Base-by-base conservation (phyloP, 2,888 invertebrate species). In the Xanthia icteritia region DNA sequence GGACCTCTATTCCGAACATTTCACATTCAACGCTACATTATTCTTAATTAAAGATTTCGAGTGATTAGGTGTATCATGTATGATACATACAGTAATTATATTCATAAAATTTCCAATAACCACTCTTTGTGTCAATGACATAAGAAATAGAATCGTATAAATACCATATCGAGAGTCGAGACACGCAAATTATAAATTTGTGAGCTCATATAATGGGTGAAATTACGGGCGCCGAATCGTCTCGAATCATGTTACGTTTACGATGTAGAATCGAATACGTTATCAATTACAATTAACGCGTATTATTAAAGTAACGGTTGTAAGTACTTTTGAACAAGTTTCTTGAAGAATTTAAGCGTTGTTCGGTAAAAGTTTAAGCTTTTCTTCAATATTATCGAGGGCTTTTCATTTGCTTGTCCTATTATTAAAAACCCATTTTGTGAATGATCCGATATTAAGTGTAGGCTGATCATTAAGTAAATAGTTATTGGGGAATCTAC, bases 231-330 rank as follows among this genome's bases (percentile, higher is more conserved):
- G 90, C 91, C 93, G 93, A 95, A 94, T 95, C 92, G 91, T 90
- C 90, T 92, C 91, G 90, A 92, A 92, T 93, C 92, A 92, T 91
- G 92, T 94, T 94, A 93, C 94, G 93, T 94, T 94, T 94, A 93
- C 92, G 91, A 92, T 91, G 90, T 92, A 92, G 90, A 92, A 92
- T 93, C 92, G 93, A 93, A 93, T 93, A 93, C 90, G 91, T 91
- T 93, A 95, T 94, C 94, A 93, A 94, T 95, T 94, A 93, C 92
- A 94, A 94, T 95, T 93, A 94, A 93, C 92, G 91, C 90, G 92
- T 92, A 93, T 94, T 92, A 94, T 93, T 91, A 93, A 91, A 88
- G 91, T 94, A 93, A 94, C 94, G 90, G 94, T 93, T 94, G 67
- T 92, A 93, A 94, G 93, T 90, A 92, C 92, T 94, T 93, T 93